Evolutionary conservation across 2,113 vertebrate species (phyloP), one percentile per base, ranked within the genome.

Genomic region (Pseudopipra pipra): DNA sequence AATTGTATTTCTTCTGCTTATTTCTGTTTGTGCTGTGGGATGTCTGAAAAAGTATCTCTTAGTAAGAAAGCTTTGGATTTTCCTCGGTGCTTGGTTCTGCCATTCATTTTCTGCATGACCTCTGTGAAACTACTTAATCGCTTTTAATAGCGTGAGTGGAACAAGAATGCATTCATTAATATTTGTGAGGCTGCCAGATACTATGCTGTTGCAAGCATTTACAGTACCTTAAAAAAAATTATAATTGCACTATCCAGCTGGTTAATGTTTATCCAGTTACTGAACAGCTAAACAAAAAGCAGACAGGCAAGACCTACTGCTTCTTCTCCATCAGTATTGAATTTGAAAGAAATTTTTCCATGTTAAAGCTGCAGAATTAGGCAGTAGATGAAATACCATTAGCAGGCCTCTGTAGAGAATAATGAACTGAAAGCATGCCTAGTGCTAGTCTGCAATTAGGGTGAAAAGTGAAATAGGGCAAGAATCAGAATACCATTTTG

Each of bases 141-240:
- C 61, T 91, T 85, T 90, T 96, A 95, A 94, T 87, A 95, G 84
- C 39, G 5, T 72, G 84, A 95, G 91, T 47, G 61, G 86, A 97
- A 97, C 89, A 96, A 95, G 94, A 95, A 97, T 84, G 84, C 70
- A 95, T 95, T 97, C 96, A 95, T 97, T 94, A 96, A 95, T 95
- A 94, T 74, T 91, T 95, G 93, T 86, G 88, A 96, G 68, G 65
- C 61, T 96, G 92, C 92, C 95, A 97, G 90, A 93, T 31, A 86
- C 72, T 84, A 77, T 83, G 79, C 85, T 89, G 61, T 41, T 86
- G 87, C 68, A 93, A 63, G 85, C 95, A 91, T 92, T 94, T 97
- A 92, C 90, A 86, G 59, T 88, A 94, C 90, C 90, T 96, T 81
- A 83, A 93, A 80, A 82, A 74, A 95, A 89, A 89, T 56, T 71